Base-by-base conservation (phyloP, 1,140 invertebrate species). In the Argopecten irradians region DNA sequence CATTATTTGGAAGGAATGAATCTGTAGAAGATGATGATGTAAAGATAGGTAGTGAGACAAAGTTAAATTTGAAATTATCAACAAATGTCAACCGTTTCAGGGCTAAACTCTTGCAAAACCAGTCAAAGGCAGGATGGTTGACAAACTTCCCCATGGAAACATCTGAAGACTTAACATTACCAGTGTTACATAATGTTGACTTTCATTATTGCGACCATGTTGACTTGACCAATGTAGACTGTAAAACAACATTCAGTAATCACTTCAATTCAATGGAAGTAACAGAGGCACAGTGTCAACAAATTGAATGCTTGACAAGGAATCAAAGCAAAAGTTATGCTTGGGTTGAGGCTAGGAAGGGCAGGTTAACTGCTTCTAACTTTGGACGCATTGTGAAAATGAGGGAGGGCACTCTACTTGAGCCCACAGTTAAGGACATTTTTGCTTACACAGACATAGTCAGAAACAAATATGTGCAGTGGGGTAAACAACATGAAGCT, bases 401-500 rank as follows among this genome's bases (percentile, higher is more conserved):
- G 32, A 89, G 83, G 84, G 7, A 5, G 13, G 19, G 1, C 19
- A 89, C 35, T 13, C 11, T n/a, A 84, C 36, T 85, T 0, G 84
- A 86, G 16, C 43, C 34, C 55, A 0, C 83, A 22, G 22, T 89
- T 82, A 43, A 39, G 7, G 41, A 22, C 43, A 3, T 89, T 1
- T 34, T 55, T 22, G 34, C 33, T 34, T 33, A 34, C 39, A 88
- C 83, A 19, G 39, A 85, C n/a, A 19, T 33, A 34, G n/a, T 22
- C 32, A n/a, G 22, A 35, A 55, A 83, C 19, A 83, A 86, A 34
- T 43, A 36, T 71, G 83, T 82, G 22, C 33, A 84, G 46, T 89
- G 82, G 86, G 88, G 86, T 19, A 86, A 43, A 28, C 41, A 89
- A 33, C 86, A 85, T 19, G 88, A 89, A 34, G 33, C 88, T 28